These are phyloP conservation scores for Archilochus colubris DNA, from an alignment of 2,113 vertebrate genomes.

Conservation along the genomic window DNA sequence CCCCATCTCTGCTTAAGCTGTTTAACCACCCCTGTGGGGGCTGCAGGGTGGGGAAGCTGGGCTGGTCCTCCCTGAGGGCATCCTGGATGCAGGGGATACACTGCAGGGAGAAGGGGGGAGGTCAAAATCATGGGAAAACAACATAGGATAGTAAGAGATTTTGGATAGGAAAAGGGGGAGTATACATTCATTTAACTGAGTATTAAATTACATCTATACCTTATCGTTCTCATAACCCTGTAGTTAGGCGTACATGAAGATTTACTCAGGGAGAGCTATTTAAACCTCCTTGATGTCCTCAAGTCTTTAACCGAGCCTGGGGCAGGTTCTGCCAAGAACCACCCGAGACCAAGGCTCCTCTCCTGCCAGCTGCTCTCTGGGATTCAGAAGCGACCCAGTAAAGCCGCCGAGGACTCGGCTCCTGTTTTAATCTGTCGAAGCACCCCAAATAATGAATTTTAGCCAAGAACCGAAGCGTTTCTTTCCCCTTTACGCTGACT, in stretches of 20 bases:
- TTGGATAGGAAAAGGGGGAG: neutral
- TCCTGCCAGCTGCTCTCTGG: neutral
- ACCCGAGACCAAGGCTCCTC: neutral
- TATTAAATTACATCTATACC: neutral
- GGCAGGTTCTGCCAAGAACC: neutral
- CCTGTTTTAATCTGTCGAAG: fast-evolving
- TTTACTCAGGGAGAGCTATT: neutral
- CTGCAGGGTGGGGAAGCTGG: too few relatives aligned
- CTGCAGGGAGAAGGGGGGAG: fast-evolving
- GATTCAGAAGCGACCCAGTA: neutral
- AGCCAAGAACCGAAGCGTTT: too few relatives aligned
- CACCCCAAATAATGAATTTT: fast-evolving
- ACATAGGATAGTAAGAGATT: fast-evolving
- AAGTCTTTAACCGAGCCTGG: neutral
- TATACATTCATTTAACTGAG: fast-evolving
- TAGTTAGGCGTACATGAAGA: neutral
- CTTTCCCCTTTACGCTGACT: too few relatives aligned
- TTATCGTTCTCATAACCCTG: neutral
- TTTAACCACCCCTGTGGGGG: too few relatives aligned
- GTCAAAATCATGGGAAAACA: fast-evolving
- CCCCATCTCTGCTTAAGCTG: neutral
- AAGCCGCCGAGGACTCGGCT: neutral
- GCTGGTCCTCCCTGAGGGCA: too few relatives aligned
- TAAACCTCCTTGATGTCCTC: neutral
- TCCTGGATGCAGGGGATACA: fast-evolving